Evolutionary conservation across 2,888 invertebrate species (phyloP), one percentile per base, ranked within the genome.

Genomic region (Entomobrya multifasciata): DNA sequence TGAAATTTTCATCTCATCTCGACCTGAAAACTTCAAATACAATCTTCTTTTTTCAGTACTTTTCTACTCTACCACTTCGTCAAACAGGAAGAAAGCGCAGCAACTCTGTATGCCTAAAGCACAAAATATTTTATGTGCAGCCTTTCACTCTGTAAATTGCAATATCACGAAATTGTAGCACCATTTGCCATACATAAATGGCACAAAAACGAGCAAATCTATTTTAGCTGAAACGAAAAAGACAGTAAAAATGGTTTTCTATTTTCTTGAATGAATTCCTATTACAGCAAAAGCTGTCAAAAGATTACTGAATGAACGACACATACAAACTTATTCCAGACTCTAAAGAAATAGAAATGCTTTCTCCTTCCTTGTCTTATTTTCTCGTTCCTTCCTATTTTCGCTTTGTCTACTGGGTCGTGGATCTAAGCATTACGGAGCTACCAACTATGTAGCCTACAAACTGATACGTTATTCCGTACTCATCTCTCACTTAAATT

Each of bases 221-320:
- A 47, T 44, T 70, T 70, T 44, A 70, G n/a, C 22, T 70, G 70
- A 67, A 67, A 67, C 44, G 67, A 44, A 44, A 67, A 41, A 67
- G 44, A 70, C 47, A 65, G 36, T 36, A n/a, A 41, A n/a, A 47
- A 47, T 70, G 47, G 20, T 70, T 65, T 41, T 65, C 17, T 57
- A 22, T 67, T 41, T 20, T 20, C 17, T 5, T 47, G 44, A 67
- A n/a, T 67, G 41, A 67, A 67, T 47, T 47, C 70, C 70, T 36
- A 36, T 36, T 36, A 36, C 36, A 47, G 70, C 15, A 70, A 70
- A 36, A 17, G 70, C 25, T 70, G 47, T 70, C 70, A 70, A 25
- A 70, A 70, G 70, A 70, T 70, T 70, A 70, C 44, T 47, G 70
- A 70, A 70, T 44, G 47, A 70, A 47, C 44, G 47, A 70, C 70